Evolutionary conservation across 2,888 invertebrate species (phyloP), one percentile per base, ranked within the genome.

Genomic region (Clepsis dumicolana): DNA sequence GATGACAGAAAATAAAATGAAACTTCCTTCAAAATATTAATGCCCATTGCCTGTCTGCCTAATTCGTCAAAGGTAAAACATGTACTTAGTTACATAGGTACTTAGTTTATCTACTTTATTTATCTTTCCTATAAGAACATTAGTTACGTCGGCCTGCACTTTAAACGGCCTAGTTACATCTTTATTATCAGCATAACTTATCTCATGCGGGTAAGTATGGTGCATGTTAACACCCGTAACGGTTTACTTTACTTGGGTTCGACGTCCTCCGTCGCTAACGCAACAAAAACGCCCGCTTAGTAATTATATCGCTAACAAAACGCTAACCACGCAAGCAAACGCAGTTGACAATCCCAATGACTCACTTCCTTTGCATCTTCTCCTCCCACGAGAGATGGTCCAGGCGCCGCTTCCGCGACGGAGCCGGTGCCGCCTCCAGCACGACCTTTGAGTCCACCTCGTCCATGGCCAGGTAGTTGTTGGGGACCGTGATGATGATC

Each of bases 341-440:
- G 59, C 44, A 78, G 64, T 63, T 62, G 32, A 50, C 64, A 25
- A 70, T 59, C 50, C 8, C 64, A 48, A 25, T 62, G 52, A 95
- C 97, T 94, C 90, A 97, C 97, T 97, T 97, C 84, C 98, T 94
- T 87, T 97, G 96, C 79, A 98, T 94, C 85, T 98, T 98, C 85
- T 98, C 97, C 81, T 98, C 98, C 96, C 97, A 96, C 70, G 97
- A 94, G 52, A 98, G 89, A 85, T 98, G 98, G 85, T 98, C 98
- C 78, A 98, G 91, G 64, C 97, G 94, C 66, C 97, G 94, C 84
- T 97, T 97, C 79, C 93, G 83, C 70, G 93, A 90, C 54, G 89
- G 85, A 63, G 85, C 75, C 65, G 86, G 81, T 35, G 83, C 77
- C 71, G 85, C 80, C 74, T 89, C 89, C 72, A 89, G 79, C 59